These are phyloP conservation scores for Chloroclystis v-ata DNA, from an alignment of 2,888 invertebrate genomes.

Conservation along the genomic window DNA sequence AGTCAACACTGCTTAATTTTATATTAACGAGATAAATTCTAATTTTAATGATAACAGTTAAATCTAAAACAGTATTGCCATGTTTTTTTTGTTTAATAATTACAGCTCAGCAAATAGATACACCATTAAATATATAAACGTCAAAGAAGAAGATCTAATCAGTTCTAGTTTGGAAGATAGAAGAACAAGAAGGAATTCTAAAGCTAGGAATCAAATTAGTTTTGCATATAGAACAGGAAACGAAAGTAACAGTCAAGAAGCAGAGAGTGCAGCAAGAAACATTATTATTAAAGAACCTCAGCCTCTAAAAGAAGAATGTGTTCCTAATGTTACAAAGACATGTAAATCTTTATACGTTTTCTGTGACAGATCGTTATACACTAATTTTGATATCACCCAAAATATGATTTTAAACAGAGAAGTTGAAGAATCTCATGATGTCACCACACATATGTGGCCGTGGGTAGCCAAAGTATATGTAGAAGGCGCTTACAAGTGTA, in stretches of 20 bases:
- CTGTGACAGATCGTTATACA: slow-evolving; percentile 69
- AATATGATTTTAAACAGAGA: slow-evolving; percentile 39
- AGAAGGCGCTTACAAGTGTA: slow-evolving; percentile 83
- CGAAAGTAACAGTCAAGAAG: slow-evolving; percentile 35
- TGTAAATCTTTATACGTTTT: slow-evolving; percentile 76
- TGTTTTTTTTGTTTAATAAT: slow-evolving; percentile 3
- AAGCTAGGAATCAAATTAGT: slow-evolving; percentile 44
- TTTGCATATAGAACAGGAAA: slow-evolving; percentile 47
- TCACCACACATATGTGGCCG: slow-evolving; percentile 69
- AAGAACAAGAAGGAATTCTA: slow-evolving; percentile 43
- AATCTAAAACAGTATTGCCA: too few species aligned
- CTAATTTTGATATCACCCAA: slow-evolving; percentile 48
- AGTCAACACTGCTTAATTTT: too few species aligned
- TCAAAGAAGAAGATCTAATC: slow-evolving; percentile 47
- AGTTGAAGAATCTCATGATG: slow-evolving; percentile 28
- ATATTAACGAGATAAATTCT: too few species aligned
- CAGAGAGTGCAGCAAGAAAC: too few species aligned
- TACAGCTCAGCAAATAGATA: slow-evolving; percentile 61
- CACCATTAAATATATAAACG: slow-evolving; percentile 57
- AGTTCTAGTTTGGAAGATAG: slow-evolving; percentile 31
- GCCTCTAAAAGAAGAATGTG: slow-evolving; percentile 62
- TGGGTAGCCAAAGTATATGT: slow-evolving; percentile 86
- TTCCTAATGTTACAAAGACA: slow-evolving; percentile 65
- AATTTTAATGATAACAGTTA: too few species aligned
- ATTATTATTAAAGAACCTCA: slow-evolving; percentile 56